phyloP scores from a whole-genome alignment of 2,888 invertebrate genomes.

The Balanococcus diminutus region DNA sequence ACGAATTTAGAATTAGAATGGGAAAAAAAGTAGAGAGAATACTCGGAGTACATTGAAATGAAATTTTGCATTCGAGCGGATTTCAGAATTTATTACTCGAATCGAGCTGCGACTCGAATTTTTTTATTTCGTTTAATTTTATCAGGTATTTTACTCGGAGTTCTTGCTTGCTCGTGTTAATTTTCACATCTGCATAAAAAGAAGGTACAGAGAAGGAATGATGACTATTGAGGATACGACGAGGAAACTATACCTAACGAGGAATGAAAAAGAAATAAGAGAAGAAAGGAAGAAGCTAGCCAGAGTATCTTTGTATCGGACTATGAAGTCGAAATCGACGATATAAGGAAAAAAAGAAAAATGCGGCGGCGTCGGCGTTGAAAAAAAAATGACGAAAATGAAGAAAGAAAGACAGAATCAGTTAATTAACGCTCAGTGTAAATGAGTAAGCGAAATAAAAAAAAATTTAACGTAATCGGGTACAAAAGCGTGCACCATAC shows the following conservation, averaged over 20 bases:
- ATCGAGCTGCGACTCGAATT: not conserved
- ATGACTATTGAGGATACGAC: not conserved
- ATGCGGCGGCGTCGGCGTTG: not conserved
- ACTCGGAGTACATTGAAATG: constrained; percentile 25
- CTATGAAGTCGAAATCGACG: not conserved
- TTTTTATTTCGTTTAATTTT: constrained; percentile 26
- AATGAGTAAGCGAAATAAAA: constrained; percentile 40
- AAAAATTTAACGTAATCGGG: constrained; percentile 42
- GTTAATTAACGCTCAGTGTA: constrained; percentile 29
- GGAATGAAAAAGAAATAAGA: not conserved
- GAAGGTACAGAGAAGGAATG: not conserved
- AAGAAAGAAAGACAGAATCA: constrained; percentile 33
- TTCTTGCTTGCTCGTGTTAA: not conserved
- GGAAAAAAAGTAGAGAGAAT: not conserved
- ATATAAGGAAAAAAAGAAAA: constrained; percentile 14
- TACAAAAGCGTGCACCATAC: constrained; percentile 32
- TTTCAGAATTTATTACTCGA: constrained; percentile 33
- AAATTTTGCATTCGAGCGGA: constrained; percentile 33
- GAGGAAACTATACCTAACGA: not conserved
- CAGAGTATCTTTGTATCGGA: not conserved
- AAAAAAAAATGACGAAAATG: constrained; percentile 33
- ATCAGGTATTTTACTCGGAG: not conserved
- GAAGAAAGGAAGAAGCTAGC: not conserved
- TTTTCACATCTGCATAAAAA: not conserved
- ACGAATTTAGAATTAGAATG: constrained; percentile 8